Base-by-base conservation (phyloP, 1,140 invertebrate genomes). In the Araneus ventricosus region DNA sequence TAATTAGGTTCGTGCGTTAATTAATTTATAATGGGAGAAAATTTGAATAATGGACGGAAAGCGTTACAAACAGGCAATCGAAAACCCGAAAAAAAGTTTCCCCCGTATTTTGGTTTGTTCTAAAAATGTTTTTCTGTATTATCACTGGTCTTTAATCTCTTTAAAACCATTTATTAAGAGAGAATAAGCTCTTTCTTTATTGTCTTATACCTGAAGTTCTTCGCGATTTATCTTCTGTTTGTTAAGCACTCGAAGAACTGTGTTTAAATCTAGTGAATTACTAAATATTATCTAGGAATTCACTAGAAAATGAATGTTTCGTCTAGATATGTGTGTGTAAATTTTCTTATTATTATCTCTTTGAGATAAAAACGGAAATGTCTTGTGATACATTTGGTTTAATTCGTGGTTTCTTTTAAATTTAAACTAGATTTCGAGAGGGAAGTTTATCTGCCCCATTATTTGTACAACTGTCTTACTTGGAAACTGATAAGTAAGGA, bases 21-120 rank as follows among this genome's bases (percentile, higher is more conserved):
- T 92, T 92, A 92, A 92, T 92, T 92, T 92, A 92, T 92, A 92
- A 92, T 92, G 61, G 90, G 90, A 70, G 82, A 70, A 92, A 92
- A 70, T 91, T 91, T 91, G 90, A 92, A 92, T 92, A 92, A 92
- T 92, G 63, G 39, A 17, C 17, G 17, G 34, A 22, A 22, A 75
- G 41, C 79, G 24, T 27, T 61, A 45, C 45, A 90, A 90, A 90
- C 70, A 88, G 52, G 86, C 80, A 24, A 45, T 52, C 27, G 24
- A n/a, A 39, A 52, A 67, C n/a, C 17, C 5, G 61, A 61, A 41
- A 90, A 90, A 39, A 39, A 61, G 20, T 7, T 45, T 61, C 30
- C 14, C 7, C n/a, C 39, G 3, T 7, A 61, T 80, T 82, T 70
- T 41, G 61, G 61, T 67, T 88, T 88, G 86, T 39, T 67, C 86